phyloP scores from a whole-genome alignment of 1,140 invertebrate species.

The Amphibalanus amphitrite region DNA sequence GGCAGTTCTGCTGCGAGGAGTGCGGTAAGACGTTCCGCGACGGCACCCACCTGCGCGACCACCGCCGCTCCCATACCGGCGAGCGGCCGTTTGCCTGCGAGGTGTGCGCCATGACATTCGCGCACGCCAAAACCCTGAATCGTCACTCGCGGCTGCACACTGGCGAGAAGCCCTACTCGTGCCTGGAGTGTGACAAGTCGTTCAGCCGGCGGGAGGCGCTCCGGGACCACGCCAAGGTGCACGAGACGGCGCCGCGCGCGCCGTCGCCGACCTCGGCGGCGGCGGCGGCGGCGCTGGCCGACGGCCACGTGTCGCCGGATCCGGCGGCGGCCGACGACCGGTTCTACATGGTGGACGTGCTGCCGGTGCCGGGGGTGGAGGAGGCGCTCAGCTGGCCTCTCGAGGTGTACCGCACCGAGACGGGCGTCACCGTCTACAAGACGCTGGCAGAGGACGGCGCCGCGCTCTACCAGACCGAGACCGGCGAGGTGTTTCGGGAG shows the following conservation, averaged over 20 bases:
- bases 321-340: too few relatives aligned
- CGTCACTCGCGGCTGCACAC: slow-evolving; percentile 19
- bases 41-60: slow-evolving; percentile 39
- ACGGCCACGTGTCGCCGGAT: background rate
- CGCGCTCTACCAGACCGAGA: slow-evolving; percentile 1
- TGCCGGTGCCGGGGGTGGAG: too few relatives aligned
- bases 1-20: slow-evolving; percentile 34
- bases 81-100: slow-evolving; percentile 49
- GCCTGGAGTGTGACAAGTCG: slow-evolving; percentile 16
- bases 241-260: slow-evolving; percentile 13
- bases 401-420: slow-evolving; percentile 14
- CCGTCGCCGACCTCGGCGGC: background rate
- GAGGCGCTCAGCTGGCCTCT: background rate
- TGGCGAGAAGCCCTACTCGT: slow-evolving; percentile 17
- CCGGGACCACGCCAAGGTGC: slow-evolving; percentile 16
- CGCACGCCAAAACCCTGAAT: slow-evolving; percentile 19
- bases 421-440: slow-evolving; percentile 7
- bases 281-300: too few relatives aligned
- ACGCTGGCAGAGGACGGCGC: slow-evolving; percentile 10
- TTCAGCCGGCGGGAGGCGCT: slow-evolving; percentile 18
- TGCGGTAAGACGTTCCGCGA: slow-evolving; percentile 38
- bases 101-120: slow-evolving; percentile 19
- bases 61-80: slow-evolving; percentile 56
- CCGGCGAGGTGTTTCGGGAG: slow-evolving; percentile 2
- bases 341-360: too few relatives aligned